Percentiles rank a stretch among this genome's conserved stretches.
These are phyloP conservation scores for Notarius quadriscutis DNA, from an alignment of 2,113 vertebrate genomes.

Conservation along the genomic window DNA sequence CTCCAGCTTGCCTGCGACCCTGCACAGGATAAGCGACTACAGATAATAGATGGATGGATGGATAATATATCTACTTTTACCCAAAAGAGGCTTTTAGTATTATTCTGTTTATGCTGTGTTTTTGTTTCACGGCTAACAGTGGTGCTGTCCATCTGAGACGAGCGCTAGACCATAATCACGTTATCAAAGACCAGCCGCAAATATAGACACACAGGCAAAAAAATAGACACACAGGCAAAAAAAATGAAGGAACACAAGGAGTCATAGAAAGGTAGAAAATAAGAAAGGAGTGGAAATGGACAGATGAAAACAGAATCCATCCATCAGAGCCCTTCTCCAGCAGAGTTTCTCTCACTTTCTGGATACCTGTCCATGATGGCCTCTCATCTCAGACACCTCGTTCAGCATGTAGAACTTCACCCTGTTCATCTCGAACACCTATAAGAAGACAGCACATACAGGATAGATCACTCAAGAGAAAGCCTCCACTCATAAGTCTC, in stretches of 20 bases:
- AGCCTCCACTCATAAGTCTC: neutral
- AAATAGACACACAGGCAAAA: neutral
- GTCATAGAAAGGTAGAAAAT: neutral
- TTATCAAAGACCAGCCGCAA: no score
- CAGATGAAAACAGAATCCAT: conserved; percentile 43
- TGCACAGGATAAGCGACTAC: no score
- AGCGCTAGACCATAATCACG: neutral
- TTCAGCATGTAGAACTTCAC: conserved; percentile 99
- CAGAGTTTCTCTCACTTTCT: conserved; percentile 75
- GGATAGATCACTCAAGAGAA: neutral
- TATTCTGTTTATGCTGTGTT: neutral
- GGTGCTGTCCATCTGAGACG: neutral
- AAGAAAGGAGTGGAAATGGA: neutral
- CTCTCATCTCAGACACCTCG: conserved; percentile 90
- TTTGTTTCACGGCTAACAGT: neutral
- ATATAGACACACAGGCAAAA: no score
- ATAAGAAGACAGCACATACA: conserved; percentile 13
- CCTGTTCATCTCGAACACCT: conserved; percentile 93
- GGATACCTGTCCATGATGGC: conserved; percentile 95
- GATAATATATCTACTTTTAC: no score
- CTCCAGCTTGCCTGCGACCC: no score
- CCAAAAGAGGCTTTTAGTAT: no score
- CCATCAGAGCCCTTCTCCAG: conserved; percentile 56
- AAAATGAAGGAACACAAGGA: neutral
- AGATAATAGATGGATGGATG: no score